Percentiles rank a stretch among this genome's conserved stretches.
Evolutionary conservation across 2,888 invertebrate species (phyloP).

Genomic region (Andrena flavipes): DNA sequence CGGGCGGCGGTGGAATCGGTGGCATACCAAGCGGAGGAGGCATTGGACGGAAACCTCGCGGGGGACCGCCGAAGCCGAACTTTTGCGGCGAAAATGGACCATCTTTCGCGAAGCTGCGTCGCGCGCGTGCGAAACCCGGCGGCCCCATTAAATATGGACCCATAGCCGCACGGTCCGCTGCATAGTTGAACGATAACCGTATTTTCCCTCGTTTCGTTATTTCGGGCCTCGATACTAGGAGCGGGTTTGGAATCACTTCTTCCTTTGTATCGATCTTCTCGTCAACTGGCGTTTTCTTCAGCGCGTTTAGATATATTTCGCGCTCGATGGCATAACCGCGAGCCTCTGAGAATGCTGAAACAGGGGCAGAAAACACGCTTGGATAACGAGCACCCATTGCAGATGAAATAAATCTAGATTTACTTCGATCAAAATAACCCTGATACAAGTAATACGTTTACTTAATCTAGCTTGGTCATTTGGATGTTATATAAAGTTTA

Average conservation of each 20-base stretch:
- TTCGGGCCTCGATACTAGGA: not conserved
- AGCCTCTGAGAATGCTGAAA: conserved; percentile 88
- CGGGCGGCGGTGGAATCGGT: conserved; percentile 45
- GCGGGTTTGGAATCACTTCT: conserved; percentile 27
- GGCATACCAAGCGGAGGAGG: conserved; percentile 58
- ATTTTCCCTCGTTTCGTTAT: not conserved
- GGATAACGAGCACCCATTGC: not conserved
- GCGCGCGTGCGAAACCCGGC: conserved; percentile 57
- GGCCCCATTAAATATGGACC: conserved; percentile 60
- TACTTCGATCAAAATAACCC: too few species aligned
- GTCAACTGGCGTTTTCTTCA: conserved; percentile 71
- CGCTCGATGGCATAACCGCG: conserved; percentile 90
- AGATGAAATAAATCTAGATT: too few species aligned
- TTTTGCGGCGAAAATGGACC: conserved; percentile 69
- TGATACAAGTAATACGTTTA: not conserved
- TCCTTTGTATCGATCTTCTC: conserved; percentile 72
- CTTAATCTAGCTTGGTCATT: not conserved
- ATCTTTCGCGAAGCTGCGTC: conserved; percentile 72
- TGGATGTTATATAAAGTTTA: too few species aligned
- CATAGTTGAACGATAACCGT: not conserved
- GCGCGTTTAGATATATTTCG: conserved; percentile 86
- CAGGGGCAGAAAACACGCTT: conserved; percentile 9
- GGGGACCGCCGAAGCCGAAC: conserved; percentile 68
- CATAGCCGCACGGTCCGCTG: too few species aligned
- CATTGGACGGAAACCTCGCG: conserved; percentile 61